Conservation (phyloP, 2,888 invertebrate species). For the Thalpophila matura region DNA sequence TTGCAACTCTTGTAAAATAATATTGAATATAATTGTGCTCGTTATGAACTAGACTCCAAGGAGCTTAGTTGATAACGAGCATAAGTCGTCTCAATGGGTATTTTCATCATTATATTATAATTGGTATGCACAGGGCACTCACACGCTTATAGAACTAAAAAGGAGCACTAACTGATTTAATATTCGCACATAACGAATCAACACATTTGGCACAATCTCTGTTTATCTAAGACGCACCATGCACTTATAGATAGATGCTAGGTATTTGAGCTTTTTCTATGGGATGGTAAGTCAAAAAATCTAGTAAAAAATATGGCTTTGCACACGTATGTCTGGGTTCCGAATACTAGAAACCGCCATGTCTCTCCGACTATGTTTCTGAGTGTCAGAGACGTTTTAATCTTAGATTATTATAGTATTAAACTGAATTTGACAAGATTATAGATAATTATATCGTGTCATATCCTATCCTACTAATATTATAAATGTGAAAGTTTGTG, state of each 20-base stretch:
- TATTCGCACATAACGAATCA: slow-evolving; percentile 24
- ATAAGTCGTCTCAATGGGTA: not conserved
- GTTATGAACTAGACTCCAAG: too few species aligned
- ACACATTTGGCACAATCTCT: slow-evolving; percentile 21
- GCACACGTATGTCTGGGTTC: too few species aligned
- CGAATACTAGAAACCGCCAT: too few species aligned
- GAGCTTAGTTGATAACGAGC: slow-evolving; percentile 30
- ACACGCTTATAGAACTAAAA: slow-evolving; percentile 47
- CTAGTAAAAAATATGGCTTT: not conserved
- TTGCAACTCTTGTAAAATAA: too few species aligned
- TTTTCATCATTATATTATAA: not conserved
- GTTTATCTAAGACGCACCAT: slow-evolving; percentile 26
- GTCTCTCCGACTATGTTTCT: too few species aligned
- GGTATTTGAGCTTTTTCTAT: slow-evolving; percentile 19
- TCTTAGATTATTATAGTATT: too few species aligned
- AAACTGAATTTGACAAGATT: too few species aligned
- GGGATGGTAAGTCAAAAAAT: slow-evolving; percentile 3
- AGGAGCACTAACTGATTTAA: slow-evolving; percentile 33
- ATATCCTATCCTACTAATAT: too few species aligned
- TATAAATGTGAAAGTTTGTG: too few species aligned
- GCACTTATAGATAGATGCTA: slow-evolving; percentile 40
- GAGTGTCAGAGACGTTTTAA: too few species aligned
- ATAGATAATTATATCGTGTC: too few species aligned
- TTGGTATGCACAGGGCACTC: slow-evolving; percentile 37
- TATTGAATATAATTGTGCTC: too few species aligned